These are phyloP conservation scores for Tenebrosternarchus preto DNA, from an alignment of 2,113 vertebrate species.

Conservation along the genomic window DNA sequence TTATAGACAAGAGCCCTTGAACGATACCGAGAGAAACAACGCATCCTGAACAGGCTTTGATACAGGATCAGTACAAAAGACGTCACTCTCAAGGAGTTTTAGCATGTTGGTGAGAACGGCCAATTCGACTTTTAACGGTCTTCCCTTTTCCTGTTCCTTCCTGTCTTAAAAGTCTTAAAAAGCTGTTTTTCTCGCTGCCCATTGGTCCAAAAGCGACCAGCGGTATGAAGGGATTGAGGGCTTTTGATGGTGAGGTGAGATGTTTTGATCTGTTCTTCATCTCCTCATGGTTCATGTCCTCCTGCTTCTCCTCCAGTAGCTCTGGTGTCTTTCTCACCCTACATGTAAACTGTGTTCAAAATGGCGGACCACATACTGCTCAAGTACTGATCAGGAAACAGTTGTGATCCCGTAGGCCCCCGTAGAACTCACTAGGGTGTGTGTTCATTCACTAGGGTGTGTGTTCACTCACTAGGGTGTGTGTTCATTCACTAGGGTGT, in stretches of 20 bases:
- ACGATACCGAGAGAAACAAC: no score
- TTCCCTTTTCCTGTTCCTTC: conserved; percentile 22
- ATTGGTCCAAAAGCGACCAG: conserved; percentile 2
- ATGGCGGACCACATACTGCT: no score
- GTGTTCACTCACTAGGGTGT: no score
- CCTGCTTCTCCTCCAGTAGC: not conserved
- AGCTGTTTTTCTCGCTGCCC: conserved; percentile 3
- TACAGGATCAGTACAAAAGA: not conserved
- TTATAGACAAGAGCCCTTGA: no score
- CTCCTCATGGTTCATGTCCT: conserved; percentile 27
- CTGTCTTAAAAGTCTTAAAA: conserved; percentile 33
- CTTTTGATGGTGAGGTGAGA: conserved; percentile 36
- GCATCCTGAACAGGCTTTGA: not conserved
- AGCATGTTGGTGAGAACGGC: not conserved
- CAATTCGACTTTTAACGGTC: not conserved
- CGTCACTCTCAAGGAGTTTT: not conserved
- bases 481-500: no score
- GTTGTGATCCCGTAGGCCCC: no score
- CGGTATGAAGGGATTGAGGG: conserved; percentile 16
- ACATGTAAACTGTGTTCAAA: no score
- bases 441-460: no score
- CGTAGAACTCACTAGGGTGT: no score
- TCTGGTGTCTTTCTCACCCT: no score
- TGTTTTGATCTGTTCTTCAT: conserved; percentile 40
- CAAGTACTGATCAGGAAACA: no score